These are phyloP conservation scores for Pandion haliaetus DNA, from an alignment of 2,113 vertebrate genomes.

Conservation along the genomic window DNA sequence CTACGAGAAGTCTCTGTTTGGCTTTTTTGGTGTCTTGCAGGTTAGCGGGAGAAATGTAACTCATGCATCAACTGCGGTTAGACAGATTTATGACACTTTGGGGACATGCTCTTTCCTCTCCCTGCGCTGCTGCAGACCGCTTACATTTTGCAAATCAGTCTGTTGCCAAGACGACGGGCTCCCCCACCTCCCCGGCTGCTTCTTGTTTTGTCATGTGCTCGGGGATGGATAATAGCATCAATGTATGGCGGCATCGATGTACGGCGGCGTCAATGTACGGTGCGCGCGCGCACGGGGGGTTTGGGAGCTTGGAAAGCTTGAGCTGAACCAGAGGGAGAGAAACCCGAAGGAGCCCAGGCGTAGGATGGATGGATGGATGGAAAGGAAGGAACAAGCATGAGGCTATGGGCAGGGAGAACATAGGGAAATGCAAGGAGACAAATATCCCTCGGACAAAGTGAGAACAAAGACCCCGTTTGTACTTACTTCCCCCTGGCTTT, in stretches of 20 bases:
- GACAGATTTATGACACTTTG: conserved; percentile 98
- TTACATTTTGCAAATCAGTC: conserved; percentile 99
- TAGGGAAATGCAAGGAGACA: conserved; percentile 74
- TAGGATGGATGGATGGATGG: conserved; percentile 66
- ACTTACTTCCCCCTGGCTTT: conserved; percentile 99
- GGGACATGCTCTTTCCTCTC: conserved; percentile 94
- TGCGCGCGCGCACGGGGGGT: conserved; percentile 1
- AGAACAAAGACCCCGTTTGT: conserved; percentile 81
- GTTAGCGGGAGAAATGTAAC: conserved; percentile 92
- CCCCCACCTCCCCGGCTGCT: conserved; percentile 79
- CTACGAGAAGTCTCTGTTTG: conserved; percentile 81
- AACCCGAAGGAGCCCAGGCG: conserved; percentile 64
- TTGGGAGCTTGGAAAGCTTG: conserved; percentile 71
- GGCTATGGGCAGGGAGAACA: conserved; percentile 81
- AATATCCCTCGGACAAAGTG: conserved; percentile 75
- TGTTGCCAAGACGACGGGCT: conserved; percentile 91
- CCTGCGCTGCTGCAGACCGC: conserved; percentile 91
- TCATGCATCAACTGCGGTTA: conserved; percentile 93
- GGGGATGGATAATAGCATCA: conserved; percentile 80
- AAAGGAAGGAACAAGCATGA: conserved; percentile 82
- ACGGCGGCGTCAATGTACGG: conserved; percentile 68
- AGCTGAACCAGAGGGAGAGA: conserved; percentile 63
- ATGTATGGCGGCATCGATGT: conserved; percentile 72
- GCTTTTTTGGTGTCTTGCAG: conserved; percentile 81
- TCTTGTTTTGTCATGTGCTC: conserved; percentile 87